A percentile compares a stretch with the other conserved stretches of the same genome.
These are phyloP conservation scores for Geotrypetes seraphini DNA, from an alignment of 2,797 vertebrate genomes.

Conservation along the genomic window DNA sequence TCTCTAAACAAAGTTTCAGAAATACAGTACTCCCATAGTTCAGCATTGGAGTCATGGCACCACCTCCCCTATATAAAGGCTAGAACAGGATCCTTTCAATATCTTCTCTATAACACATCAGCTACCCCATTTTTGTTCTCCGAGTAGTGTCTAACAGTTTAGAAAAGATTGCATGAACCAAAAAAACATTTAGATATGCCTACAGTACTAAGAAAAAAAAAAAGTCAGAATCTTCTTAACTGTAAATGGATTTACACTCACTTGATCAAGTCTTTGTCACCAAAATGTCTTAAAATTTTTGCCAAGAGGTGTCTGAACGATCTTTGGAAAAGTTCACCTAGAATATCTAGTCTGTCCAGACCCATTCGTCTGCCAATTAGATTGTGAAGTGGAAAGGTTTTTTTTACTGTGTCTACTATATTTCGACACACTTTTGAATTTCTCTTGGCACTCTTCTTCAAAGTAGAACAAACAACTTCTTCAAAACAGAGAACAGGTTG, in stretches of 20 bases:
- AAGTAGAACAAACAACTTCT: conserved; percentile 65
- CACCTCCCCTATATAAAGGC: too few relatives aligned
- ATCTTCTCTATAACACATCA: too few relatives aligned
- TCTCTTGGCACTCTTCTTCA: conserved; percentile 60
- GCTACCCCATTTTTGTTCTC: too few relatives aligned
- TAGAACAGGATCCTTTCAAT: too few relatives aligned
- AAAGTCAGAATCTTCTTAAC: too few relatives aligned
- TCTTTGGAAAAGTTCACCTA: conserved; percentile 66
- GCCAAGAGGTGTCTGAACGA: conserved; percentile 67
- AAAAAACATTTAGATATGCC: too few relatives aligned
- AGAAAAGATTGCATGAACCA: too few relatives aligned
- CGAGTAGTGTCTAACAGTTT: too few relatives aligned
- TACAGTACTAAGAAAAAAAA: too few relatives aligned
- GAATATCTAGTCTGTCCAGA: conserved; percentile 67
- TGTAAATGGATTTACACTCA: conserved; percentile 49
- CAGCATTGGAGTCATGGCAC: too few relatives aligned
- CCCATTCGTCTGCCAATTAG: conserved; percentile 87
- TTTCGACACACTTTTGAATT: conserved; percentile 67
- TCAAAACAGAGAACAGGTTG: conserved; percentile 74
- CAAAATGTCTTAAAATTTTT: conserved; percentile 64
- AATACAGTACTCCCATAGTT: too few relatives aligned
- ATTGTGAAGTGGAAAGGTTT: conserved; percentile 55
- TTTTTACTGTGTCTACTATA: conserved; percentile 48
- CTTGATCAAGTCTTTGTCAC: conserved; percentile 77
- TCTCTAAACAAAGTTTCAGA: too few relatives aligned